Base-by-base conservation (phyloP, 2,888 invertebrate species). In the Stegana nigrithorax region DNA sequence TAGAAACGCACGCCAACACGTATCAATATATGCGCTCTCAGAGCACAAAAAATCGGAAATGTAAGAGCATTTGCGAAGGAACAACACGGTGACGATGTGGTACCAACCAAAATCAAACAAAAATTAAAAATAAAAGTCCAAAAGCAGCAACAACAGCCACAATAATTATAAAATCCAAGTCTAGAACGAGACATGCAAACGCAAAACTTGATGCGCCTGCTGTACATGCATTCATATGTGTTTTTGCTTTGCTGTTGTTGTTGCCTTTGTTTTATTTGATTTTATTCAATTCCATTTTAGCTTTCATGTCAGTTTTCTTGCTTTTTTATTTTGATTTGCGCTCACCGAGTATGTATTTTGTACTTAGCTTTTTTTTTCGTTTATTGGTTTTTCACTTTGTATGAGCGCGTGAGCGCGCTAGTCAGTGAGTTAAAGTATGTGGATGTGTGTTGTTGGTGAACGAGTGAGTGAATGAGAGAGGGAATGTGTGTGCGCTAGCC, bases 81-180 rank as follows among this genome's bases (percentile, higher is more conserved):
- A 6, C 1, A 42, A 42, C 7, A 42, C 6, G 17, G 14, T 42
- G 7, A 42, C 14, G 6, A n/a, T n/a, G n/a, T n/a, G n/a, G n/a
- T n/a, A n/a, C n/a, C n/a, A n/a, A n/a, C n/a, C n/a, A 39, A 39
- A 39, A 39, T 39, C n/a, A 39, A 39, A 39, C n/a, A n/a, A 14
- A 39, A 39, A 39, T 14, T 17, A 39, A 39, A 39, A 36, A 39
- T 14, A 29, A 39, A 39, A 39, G 39, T 39, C 17, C 39, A 39
- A 14, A n/a, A 42, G 68, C 65, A 42, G 25, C 58, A 45, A 47
- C 73, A 72, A 71, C 73, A 78, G 78, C 74, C 78, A 77, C 79
- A 79, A 78, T 75, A 75, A 79, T 79, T 75, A 75, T 75, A 75
- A n/a, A n/a, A 75, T 79, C 79, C 73, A 74, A 70, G 73, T 74